Conservation (phyloP, 2,113 vertebrate genomes). For the Hippocampus zosterae region DNA sequence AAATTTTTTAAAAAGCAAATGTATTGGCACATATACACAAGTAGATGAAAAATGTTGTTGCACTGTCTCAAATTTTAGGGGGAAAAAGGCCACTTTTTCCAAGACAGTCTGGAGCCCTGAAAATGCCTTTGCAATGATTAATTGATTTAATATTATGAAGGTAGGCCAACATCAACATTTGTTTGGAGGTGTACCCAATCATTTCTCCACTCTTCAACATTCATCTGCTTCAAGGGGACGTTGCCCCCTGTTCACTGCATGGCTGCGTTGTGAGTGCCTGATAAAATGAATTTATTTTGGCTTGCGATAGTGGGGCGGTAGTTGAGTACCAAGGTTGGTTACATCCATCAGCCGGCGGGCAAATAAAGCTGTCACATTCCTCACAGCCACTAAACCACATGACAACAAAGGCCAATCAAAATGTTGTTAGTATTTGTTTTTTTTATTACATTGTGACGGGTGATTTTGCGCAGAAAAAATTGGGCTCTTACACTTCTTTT, state of each 20-base stretch:
- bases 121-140: background rate
- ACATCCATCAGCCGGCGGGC: slow-evolving; percentile 61
- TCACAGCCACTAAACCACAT: slow-evolving; percentile 10
- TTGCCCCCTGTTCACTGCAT: background rate
- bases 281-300: slow-evolving; percentile 2
- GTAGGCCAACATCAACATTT: background rate
- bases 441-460: too few species aligned
- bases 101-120: too few species aligned
- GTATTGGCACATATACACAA: too few species aligned
- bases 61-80: too few species aligned
- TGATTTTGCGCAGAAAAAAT: background rate
- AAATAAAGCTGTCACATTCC: slow-evolving; percentile 50
- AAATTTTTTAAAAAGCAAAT: too few species aligned
- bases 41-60: too few species aligned
- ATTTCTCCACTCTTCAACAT: background rate
- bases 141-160: background rate
- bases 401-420: slow-evolving; percentile 29
- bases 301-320: background rate
- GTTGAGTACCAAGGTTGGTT: slow-evolving; percentile 40
- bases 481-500: background rate
- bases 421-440: too few species aligned
- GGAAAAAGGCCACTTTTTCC: too few species aligned
- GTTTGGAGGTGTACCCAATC: background rate
- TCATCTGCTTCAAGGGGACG: background rate
- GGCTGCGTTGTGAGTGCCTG: background rate